phyloP scores from a whole-genome alignment of 2,888 invertebrate genomes.

The Folsomia candida region DNA sequence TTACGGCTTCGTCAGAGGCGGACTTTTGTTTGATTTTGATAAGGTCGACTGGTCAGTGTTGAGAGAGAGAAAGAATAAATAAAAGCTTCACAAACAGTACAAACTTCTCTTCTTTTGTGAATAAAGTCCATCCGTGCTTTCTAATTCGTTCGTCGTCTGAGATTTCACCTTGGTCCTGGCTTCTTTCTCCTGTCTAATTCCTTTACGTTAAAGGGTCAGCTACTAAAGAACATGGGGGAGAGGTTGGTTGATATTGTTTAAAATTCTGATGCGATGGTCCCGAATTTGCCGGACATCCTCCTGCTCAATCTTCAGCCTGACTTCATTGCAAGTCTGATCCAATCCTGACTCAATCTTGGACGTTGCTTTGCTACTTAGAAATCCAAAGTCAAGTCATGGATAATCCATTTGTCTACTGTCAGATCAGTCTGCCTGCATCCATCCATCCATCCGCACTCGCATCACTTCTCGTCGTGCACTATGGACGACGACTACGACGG shows the following conservation, averaged over 20 bases:
- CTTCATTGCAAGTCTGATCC: slow-evolving; percentile 10
- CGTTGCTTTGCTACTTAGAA: not conserved
- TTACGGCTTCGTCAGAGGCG: not conserved
- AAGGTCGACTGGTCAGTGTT: not conserved
- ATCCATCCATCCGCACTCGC: not conserved
- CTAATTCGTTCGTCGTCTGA: not conserved
- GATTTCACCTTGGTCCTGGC: not conserved
- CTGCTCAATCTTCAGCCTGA: slow-evolving; percentile 6
- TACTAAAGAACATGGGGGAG: not conserved
- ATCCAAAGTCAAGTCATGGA: not conserved
- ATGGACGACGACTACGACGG: not conserved
- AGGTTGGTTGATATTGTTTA: slow-evolving; percentile 1
- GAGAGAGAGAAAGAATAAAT: not conserved
- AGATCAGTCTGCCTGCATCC: not conserved
- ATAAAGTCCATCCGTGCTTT: not conserved
- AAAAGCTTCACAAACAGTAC: not conserved
- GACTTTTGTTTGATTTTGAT: not conserved
- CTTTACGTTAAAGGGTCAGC: not conserved
- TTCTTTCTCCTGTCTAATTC: not conserved
- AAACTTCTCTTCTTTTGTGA: not conserved
- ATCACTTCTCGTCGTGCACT: not conserved
- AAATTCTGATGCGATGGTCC: slow-evolving; percentile 14
- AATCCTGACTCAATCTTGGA: not conserved
- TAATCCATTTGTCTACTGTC: slow-evolving; percentile 13
- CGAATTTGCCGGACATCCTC: slow-evolving; percentile 16